A percentile compares a stretch with the other conserved stretches of the same genome.
Evolutionary conservation across 2,888 invertebrate species (phyloP).

Genomic region (Bruchidius siliquastri): DNA sequence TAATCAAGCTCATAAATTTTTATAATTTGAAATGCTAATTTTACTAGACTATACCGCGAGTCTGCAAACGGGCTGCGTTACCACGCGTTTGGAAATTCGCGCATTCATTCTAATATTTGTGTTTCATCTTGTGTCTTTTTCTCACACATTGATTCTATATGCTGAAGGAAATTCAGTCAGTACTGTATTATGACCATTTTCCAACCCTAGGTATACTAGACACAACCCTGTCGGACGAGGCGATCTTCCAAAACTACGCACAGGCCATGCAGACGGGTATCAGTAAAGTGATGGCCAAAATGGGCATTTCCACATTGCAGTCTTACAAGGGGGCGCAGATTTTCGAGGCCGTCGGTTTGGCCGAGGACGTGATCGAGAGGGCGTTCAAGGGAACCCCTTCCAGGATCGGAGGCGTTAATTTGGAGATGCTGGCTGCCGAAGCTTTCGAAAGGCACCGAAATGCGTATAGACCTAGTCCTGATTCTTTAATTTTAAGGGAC

Average conservation of each 20-base stretch:
- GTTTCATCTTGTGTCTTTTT: too few species aligned
- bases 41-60: too few species aligned
- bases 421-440: conserved; percentile 84
- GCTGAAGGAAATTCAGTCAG: too few species aligned
- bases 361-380: conserved; percentile 86
- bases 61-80: too few species aligned
- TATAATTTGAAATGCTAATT: too few species aligned
- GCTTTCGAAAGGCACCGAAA: conserved; percentile 75
- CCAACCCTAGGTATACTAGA: conserved; percentile 58
- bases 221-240: conserved; percentile 67
- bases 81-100: too few species aligned
- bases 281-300: conserved; percentile 93
- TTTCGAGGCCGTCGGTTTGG: conserved; percentile 95
- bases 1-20: too few species aligned
- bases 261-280: conserved; percentile 60
- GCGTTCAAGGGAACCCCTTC: conserved; percentile 79
- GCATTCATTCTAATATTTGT: too few species aligned
- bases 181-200: too few species aligned
- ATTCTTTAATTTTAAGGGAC: conserved; percentile 66
- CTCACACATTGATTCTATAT: too few species aligned
- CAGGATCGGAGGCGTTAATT: conserved; percentile 80
- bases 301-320: conserved; percentile 98
- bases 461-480: conserved; percentile 65
- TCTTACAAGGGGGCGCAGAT: conserved; percentile 99
- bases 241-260: conserved; percentile 82